phyloP scores from a whole-genome alignment of 2,888 invertebrate species.

The Odontocerum albicorne region DNA sequence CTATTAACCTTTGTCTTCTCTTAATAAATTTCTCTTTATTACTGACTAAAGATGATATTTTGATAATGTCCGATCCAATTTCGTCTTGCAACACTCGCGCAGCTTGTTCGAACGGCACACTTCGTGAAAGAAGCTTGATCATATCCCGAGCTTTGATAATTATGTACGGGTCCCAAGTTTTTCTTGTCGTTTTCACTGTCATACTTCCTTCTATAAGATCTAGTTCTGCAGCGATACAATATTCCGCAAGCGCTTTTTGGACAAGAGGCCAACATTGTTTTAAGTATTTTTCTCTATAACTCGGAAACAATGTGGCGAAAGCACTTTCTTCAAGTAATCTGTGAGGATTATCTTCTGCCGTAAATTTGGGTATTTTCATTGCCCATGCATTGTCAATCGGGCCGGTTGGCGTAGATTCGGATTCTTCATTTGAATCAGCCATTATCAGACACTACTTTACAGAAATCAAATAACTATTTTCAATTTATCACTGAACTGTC shows the following conservation, averaged over 20 bases:
- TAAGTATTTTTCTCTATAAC: constrained; percentile 94
- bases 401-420: constrained; percentile 41
- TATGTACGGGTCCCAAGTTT: constrained; percentile 98
- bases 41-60: constrained; percentile 86
- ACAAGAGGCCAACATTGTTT: constrained; percentile 95
- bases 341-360: constrained; percentile 84
- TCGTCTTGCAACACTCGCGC: constrained; percentile 85
- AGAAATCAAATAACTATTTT: no score
- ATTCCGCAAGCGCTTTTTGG: constrained; percentile 78
- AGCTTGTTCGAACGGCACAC: constrained; percentile 97
- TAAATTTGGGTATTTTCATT: constrained; percentile 85
- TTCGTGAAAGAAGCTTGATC: constrained; percentile 91
- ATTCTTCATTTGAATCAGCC: constrained; percentile 21
- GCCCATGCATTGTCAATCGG: constrained; percentile 86
- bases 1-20: constrained; percentile 90
- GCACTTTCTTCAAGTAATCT: constrained; percentile 91
- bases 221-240: constrained; percentile 81
- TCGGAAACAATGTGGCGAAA: constrained; percentile 96
- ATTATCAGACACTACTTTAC: no score
- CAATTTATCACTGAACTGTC: no score
- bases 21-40: constrained; percentile 96
- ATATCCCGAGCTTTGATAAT: constrained; percentile 96
- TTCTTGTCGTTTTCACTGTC: constrained; percentile 90
- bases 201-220: constrained; percentile 94
- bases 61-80: constrained; percentile 92